Base-by-base conservation (phyloP, 2,113 vertebrate genomes). In the Budorcas taxicolor region DNA sequence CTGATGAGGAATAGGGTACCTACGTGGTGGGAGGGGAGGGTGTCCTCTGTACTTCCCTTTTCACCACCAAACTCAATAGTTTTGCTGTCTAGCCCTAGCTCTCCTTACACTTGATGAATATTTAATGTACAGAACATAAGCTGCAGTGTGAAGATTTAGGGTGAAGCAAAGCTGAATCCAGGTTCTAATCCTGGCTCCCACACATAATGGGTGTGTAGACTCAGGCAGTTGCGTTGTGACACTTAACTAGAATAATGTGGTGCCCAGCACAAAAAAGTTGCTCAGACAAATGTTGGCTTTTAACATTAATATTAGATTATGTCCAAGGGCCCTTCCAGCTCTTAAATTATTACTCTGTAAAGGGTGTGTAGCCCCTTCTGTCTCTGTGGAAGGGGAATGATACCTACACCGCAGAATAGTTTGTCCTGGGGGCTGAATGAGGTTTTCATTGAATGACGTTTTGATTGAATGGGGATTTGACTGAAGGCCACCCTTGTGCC, bases 61-160 rank as follows among this genome's bases (percentile, higher is more conserved):
- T 80, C 81, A 53, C 82, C 81, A 40, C 76, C 93, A 91, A 19
- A 45, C 43, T 27, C 62, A 55, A 2, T 52, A 17, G 55, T 8
- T 83, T 87, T 83, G 81, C 76, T 71, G 6, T 82, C 82, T 23
- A 23, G 57, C 47, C n/a, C 87, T 64, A 47, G n/a, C 50, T 87
- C 11, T 43, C 5, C 67, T 64, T 83, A 31, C 10, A 29, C 4
- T 4, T 0, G 0, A 83, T 11, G 16, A 29, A 7, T 33, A 50
- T 50, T 62, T 90, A 31, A 36, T n/a, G 21, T 33, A 6, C 3
- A 4, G 5, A 17, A 17, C 23, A 67, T 52, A 86, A 27, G 58
- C 9, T 33, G 5, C 16, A 9, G 8, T 55, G 47, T 33, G 53
- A 91, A 45, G 27, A 19, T 78, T 29, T 57, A 78, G 47, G 53